phyloP scores from a whole-genome alignment of 2,113 vertebrate genomes.

The Chrysochloris asiatica region DNA sequence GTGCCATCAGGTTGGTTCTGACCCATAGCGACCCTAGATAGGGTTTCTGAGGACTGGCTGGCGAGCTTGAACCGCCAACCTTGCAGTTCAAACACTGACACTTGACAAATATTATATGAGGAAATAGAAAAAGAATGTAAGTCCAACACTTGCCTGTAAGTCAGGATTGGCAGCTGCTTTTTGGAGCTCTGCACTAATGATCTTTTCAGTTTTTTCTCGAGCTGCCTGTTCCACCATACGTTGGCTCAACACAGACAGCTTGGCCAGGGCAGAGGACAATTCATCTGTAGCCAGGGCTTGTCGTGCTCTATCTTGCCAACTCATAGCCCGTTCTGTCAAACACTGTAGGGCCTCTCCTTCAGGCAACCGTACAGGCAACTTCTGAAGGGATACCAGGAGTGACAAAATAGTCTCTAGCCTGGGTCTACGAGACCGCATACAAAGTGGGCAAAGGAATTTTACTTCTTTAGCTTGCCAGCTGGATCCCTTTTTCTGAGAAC shows the following conservation, averaged over 20 bases:
- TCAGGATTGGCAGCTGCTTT: slow-evolving; percentile 99
- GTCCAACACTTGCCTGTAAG: slow-evolving; percentile 89
- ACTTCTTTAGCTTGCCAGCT: slow-evolving; percentile 97
- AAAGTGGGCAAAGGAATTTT: slow-evolving; percentile 96
- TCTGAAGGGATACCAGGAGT: slow-evolving; percentile 96
- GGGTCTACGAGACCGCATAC: slow-evolving; percentile 95
- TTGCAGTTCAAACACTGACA: no score
- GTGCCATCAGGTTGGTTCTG: no score
- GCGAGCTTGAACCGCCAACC: no score
- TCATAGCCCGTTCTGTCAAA: slow-evolving; percentile 97
- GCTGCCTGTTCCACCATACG: slow-evolving; percentile 99
- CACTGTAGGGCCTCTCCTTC: slow-evolving; percentile 98
- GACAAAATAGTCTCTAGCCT: slow-evolving; percentile 98
- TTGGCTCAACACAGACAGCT: slow-evolving; percentile 97
- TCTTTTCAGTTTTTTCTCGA: slow-evolving; percentile 97
- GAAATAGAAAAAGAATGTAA: slow-evolving; percentile 2
- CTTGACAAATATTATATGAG: not conserved
- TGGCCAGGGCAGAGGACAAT: slow-evolving; percentile 96
- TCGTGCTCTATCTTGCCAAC: slow-evolving; percentile 97
- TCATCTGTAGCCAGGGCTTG: slow-evolving; percentile 96
- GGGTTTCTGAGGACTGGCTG: no score
- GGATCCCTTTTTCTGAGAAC: slow-evolving; percentile 93
- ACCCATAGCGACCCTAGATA: no score
- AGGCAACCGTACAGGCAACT: slow-evolving; percentile 94
- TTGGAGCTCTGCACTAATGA: slow-evolving; percentile 98